A percentile compares a stretch with the other conserved stretches of the same genome.
Conservation (phyloP, 1,140 invertebrate species). For the Neodiprion lecontei region DNA sequence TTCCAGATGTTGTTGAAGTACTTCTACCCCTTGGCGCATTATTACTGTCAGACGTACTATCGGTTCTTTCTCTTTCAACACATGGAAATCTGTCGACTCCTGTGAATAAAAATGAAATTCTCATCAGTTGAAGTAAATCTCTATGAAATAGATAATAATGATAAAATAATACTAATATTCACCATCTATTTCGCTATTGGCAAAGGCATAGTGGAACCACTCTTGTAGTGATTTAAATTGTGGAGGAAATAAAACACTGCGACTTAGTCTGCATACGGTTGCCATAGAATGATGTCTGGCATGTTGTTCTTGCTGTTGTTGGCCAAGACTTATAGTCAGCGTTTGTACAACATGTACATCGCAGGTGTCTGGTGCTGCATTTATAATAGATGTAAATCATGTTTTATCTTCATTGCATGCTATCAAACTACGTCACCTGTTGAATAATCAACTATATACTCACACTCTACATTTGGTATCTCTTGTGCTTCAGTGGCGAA, state of each 20-base stretch:
- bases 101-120: constrained; percentile 51
- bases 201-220: constrained; percentile 97
- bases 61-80: constrained; percentile 74
- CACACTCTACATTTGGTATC: constrained; percentile 73
- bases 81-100: constrained; percentile 90
- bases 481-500: constrained; percentile 95
- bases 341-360: constrained; percentile 84
- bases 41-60: constrained; percentile 50
- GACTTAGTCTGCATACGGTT: constrained; percentile 88
- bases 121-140: neutral
- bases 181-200: constrained; percentile 93
- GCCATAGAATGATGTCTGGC: constrained; percentile 86
- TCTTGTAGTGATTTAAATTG: constrained; percentile 93
- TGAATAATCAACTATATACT: constrained; percentile 29
- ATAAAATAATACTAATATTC: constrained; percentile 38
- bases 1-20: constrained; percentile 60
- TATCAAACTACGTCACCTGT: neutral
- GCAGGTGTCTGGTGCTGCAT: constrained; percentile 49
- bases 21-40: constrained; percentile 55
- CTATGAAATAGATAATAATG: neutral
- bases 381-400: constrained; percentile 18
- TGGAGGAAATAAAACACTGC: constrained; percentile 91
- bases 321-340: constrained; percentile 87
- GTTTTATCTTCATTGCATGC: neutral
- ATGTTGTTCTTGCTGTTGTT: constrained; percentile 69